Base-by-base conservation (phyloP, 1,140 invertebrate species). In the Magallana ariakensis region DNA sequence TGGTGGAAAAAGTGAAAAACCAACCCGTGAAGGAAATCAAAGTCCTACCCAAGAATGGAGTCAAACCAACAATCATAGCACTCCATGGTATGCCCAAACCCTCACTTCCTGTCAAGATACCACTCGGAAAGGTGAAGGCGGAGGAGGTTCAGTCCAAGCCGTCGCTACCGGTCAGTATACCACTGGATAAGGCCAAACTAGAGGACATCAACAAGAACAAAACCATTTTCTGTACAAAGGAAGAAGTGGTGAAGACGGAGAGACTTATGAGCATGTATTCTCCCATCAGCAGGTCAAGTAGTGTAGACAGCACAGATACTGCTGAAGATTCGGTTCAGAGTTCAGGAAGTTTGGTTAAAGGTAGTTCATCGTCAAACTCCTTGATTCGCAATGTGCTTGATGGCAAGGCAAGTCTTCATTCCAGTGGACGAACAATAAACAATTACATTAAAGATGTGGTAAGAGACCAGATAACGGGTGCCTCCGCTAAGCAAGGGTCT, bases 271-370 rank as follows among this genome's bases (percentile, higher is more conserved):
- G 55, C 22, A 91, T 85, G 58, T 96, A 96, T 88, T 97, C 97
- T 87, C 96, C 96, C 4, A 97, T 97, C 87, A 97, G 96, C 19
- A 95, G 96, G 88, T 96, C 96, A 0, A 96, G 95, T 84, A 96
- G 96, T 91, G 95, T 96, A 9, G 96, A 96, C 88, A 96, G 96
- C 84, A 87, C 88, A 82, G 89, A 88, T n/a, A 80, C 87, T 54
- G 85, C 87, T 53, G 89, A 86, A 16, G 85, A 88, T 85, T 70
- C 53, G 6, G 82, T 22, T 53, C 83, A 46, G 0, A 81, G 75
- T 57, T 84, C 82, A 56, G 56, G 53, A 15, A 19, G 57, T n/a
- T 58, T 55, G 26, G 33, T 22, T 53, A 33, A 22, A 10, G 54
- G 53, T 11, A n/a, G 11, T 58, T 60, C 82, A 58, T 53, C 62